These are phyloP conservation scores for Steatornis caripensis DNA, from an alignment of 2,113 vertebrate genomes.

Conservation along the genomic window DNA sequence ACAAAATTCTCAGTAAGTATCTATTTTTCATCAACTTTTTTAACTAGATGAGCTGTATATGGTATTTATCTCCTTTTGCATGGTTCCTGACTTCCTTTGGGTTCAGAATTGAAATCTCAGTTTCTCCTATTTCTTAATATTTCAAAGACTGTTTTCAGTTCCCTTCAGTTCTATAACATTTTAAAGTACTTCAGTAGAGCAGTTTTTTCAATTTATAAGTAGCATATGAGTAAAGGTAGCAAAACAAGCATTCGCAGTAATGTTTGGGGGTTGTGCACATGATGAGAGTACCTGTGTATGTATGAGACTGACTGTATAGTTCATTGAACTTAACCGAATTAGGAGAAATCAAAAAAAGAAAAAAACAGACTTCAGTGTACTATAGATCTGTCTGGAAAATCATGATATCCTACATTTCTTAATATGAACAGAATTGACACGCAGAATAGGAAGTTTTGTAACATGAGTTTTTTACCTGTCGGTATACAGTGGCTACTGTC, in stretches of 20 bases:
- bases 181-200: neutral
- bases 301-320: neutral
- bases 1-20: slow-evolving; percentile 70
- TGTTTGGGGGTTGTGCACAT: neutral
- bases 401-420: neutral
- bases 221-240: neutral
- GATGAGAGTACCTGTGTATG: neutral
- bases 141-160: neutral
- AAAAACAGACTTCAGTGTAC: neutral
- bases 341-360: neutral
- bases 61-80: neutral
- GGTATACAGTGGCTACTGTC: neutral
- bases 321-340: neutral
- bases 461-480: neutral
- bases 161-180: neutral
- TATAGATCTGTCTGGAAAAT: neutral
- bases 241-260: neutral
- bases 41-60: neutral
- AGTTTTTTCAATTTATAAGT: neutral
- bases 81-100: neutral
- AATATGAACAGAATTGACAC: neutral
- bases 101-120: neutral
- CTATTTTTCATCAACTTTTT: neutral
- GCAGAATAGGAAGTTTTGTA: neutral
- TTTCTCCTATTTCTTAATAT: no score